phyloP scores from a whole-genome alignment of 2,113 vertebrate genomes.

The Microtus richardsoni region DNA sequence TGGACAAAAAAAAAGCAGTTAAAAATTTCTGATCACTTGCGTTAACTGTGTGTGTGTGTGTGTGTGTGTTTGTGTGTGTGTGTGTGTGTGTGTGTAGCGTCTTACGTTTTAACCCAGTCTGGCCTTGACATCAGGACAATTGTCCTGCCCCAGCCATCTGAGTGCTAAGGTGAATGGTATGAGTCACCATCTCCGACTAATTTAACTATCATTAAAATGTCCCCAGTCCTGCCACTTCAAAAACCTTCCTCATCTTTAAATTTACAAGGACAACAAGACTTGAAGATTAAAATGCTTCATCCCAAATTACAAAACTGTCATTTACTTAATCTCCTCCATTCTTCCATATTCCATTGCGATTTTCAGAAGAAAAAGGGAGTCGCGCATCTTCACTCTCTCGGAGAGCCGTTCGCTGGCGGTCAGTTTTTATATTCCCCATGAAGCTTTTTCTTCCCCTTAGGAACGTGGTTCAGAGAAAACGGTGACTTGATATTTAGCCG shows the following conservation, averaged over 20 bases:
- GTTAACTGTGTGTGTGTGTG: not conserved
- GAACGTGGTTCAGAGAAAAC: conserved; percentile 85
- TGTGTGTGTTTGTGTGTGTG: not conserved
- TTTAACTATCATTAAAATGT: not conserved
- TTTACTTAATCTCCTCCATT: not conserved
- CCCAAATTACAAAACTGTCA: not conserved
- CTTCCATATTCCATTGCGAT: not conserved
- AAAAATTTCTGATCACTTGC: not conserved
- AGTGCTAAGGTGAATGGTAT: not conserved
- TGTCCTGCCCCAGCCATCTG: not conserved
- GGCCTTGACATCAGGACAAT: not conserved
- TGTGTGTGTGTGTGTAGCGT: not conserved
- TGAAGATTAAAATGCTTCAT: not conserved
- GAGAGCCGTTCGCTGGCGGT: conserved; percentile 26
- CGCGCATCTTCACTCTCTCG: not conserved
- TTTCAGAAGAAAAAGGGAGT: not conserved
- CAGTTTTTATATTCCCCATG: conserved; percentile 90
- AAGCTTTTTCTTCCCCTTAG: conserved; percentile 89
- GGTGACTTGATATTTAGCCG: conserved; percentile 94
- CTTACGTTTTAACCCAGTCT: not conserved
- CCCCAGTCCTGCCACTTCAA: not conserved
- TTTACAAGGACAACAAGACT: not conserved
- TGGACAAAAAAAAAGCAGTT: not conserved
- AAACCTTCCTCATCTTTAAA: not conserved
- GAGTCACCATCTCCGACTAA: not conserved